Evolutionary conservation across 1,140 invertebrate genomes (phyloP).

Genomic region (Planococcus citri): DNA sequence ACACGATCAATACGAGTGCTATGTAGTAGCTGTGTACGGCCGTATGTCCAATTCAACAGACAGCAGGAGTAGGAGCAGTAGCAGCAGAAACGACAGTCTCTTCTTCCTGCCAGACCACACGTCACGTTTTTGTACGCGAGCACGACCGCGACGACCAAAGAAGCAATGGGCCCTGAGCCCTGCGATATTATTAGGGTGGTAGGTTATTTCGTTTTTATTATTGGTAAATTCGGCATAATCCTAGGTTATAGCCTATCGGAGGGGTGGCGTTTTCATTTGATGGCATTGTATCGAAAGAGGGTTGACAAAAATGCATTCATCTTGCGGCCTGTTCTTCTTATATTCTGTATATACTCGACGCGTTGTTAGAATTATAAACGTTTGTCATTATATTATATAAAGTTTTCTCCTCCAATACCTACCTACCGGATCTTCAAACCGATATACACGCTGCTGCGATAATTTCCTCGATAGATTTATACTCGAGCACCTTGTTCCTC

Average conservation of each 20-base stretch:
- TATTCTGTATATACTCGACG: no score
- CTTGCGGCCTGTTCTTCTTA: not conserved
- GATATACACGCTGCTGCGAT: no score
- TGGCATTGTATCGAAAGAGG: not conserved
- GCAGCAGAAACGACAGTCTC: no score
- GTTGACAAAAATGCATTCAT: not conserved
- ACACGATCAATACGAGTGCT: no score
- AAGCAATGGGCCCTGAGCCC: no score
- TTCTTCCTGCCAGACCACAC: conserved; percentile 5
- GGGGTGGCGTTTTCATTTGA: not conserved
- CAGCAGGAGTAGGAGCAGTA: no score
- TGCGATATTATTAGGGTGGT: no score
- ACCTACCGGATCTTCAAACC: not conserved
- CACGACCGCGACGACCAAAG: not conserved
- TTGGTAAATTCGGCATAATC: conserved; percentile 1
- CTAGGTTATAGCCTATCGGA: not conserved
- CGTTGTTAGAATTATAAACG: not conserved
- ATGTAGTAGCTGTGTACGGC: no score
- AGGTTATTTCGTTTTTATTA: not conserved
- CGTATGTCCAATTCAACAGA: no score
- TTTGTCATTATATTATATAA: not conserved
- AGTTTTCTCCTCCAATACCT: not conserved
- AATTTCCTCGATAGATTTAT: not conserved
- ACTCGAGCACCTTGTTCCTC: no score
- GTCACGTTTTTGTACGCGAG: not conserved